Conservation (phyloP, 2,888 invertebrate species). For the Exocentrus adspersus region DNA sequence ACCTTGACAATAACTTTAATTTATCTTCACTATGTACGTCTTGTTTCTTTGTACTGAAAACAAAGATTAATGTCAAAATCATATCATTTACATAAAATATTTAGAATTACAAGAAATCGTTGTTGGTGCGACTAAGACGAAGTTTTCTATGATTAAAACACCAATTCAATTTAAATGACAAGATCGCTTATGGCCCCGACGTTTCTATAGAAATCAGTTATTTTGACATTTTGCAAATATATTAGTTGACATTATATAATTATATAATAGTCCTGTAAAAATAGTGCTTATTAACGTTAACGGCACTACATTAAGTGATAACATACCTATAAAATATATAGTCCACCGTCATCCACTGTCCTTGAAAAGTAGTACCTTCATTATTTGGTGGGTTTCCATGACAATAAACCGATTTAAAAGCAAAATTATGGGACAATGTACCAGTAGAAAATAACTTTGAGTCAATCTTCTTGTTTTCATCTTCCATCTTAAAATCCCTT, state of each 20-base stretch:
- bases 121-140: no score
- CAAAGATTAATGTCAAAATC: neutral
- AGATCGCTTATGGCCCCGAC: no score
- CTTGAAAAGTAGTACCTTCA: constrained; percentile 83
- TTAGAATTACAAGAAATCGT: no score
- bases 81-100: no score
- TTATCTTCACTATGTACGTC: constrained; percentile 59
- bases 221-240: no score
- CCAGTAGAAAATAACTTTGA: constrained; percentile 69
- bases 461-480: constrained; percentile 45
- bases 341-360: constrained; percentile 84
- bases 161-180: no score
- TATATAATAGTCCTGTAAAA: neutral
- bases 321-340: constrained; percentile 86
- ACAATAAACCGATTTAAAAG: constrained; percentile 75
- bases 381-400: constrained; percentile 62
- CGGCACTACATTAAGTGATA: no score
- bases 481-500: constrained; percentile 2
- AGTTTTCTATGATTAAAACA: no score
- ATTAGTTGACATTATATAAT: no score
- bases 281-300: no score
- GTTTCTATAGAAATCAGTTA: no score
- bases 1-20: constrained; percentile 71
- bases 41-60: constrained; percentile 33
- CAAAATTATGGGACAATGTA: constrained; percentile 72